Percentiles rank a stretch among this genome's conserved stretches.
Conservation (phyloP, 2,888 invertebrate genomes). For the Opisthograptis luteolata region DNA sequence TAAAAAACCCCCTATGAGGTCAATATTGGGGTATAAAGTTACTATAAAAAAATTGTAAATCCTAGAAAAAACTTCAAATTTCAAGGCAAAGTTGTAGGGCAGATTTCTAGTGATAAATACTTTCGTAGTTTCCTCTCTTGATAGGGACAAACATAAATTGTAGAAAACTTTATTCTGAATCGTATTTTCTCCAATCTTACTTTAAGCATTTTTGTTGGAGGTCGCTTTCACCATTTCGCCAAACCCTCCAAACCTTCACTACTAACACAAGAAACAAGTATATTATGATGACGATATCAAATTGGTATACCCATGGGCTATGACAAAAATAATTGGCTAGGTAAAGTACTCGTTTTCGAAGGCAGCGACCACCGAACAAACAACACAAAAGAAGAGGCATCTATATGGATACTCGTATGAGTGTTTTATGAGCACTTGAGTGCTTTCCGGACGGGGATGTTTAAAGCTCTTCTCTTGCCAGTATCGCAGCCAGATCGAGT, state of each 20-base stretch:
- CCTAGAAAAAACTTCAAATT: too few species aligned
- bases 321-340: slow-evolving; percentile 29
- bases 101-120: too few species aligned
- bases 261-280: not conserved
- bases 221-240: too few species aligned
- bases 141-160: too few species aligned
- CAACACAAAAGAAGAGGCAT: slow-evolving; percentile 60
- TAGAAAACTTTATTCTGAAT: too few species aligned
- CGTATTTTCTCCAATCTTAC: too few species aligned
- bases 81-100: too few species aligned
- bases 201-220: too few species aligned
- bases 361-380: slow-evolving; percentile 48
- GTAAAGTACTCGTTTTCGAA: slow-evolving; percentile 14
- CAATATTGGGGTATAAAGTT: too few species aligned
- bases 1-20: too few species aligned
- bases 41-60: too few species aligned
- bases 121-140: too few species aligned
- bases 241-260: not conserved
- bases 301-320: not conserved
- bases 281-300: not conserved
- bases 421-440: slow-evolving; percentile 80
- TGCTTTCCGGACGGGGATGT: slow-evolving; percentile 69
- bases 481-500: slow-evolving; percentile 59
- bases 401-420: slow-evolving; percentile 65
- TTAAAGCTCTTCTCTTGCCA: slow-evolving; percentile 57